Base-by-base conservation (phyloP, 92 coral and sea anemone genomes). In the Parazoanthus darwini region DNA sequence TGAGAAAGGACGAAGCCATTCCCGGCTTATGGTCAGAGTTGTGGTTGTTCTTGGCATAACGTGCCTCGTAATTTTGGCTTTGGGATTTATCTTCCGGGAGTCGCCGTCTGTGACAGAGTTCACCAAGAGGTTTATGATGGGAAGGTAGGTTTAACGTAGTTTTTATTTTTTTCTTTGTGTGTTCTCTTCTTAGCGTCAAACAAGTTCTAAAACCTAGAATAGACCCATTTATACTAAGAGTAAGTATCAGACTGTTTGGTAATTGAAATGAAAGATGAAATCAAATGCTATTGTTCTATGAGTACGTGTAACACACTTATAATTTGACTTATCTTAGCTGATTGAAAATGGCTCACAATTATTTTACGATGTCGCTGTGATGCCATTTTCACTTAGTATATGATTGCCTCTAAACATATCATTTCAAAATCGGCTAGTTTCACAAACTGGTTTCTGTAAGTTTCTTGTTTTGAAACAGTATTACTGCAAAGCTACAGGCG, bases 61-160 rank as follows among this genome's bases (percentile, higher is more conserved):
- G 38, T 82, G 91, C 33, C 74, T 75, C 5, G 90, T 91, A 29
- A 72, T 88, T 0, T 85, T 93, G 11, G 94, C 93, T 8, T 51
- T 88, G 10, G 94, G 89, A 3, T 89, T 89, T n/a, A 76, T 88
- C 11, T 89, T 93, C 79, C 91, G 88, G 56, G 91, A 90, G 29
- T 79, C 92, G 68, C 91, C 93, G 23, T 86, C 89, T 36, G 26
- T 94, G 44, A 88, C 92, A 48, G 74, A 91, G 18, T 76, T 94
- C 36, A 79, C 74, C 72, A 94, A 87, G 58, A 88, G 97, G 2
- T 94, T 94, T 68, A 94, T 94, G 97, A 94, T 94, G 97, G 97
- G 97, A 76, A 94, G 97, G 97, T 94, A 94, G 16, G 80, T 37
- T 3, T 43, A 37, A 20, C 20, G 33, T 80, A 76, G 79, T 15